Conservation (phyloP, 1,140 invertebrate species). For the Camponotus floridanus region DNA sequence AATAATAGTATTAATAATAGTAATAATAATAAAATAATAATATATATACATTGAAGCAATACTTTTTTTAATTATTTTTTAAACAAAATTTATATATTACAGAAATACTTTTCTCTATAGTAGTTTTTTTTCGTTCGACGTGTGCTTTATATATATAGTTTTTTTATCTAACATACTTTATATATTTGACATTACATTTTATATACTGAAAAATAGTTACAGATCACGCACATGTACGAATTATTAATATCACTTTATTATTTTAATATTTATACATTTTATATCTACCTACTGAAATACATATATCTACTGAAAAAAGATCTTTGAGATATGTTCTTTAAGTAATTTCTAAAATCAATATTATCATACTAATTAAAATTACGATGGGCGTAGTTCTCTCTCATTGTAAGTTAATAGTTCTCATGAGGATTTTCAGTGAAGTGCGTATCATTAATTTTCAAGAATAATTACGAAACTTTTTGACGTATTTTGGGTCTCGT, state of each 20-base stretch:
- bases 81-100: too few species aligned
- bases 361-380: slow-evolving; percentile 16
- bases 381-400: not conserved
- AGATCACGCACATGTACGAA: too few species aligned
- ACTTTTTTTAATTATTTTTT: too few species aligned
- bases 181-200: too few species aligned
- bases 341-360: not conserved
- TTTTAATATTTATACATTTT: not conserved
- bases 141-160: too few species aligned
- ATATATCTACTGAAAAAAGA: not conserved
- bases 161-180: too few species aligned
- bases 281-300: not conserved
- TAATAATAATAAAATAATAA: too few species aligned
- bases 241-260: not conserved
- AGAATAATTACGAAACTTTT: slow-evolving; percentile 42
- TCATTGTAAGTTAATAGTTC: not conserved
- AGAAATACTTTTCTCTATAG: too few species aligned
- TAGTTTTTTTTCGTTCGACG: too few species aligned
- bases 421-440: not conserved
- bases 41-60: too few species aligned
- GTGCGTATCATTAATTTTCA: slow-evolving; percentile 44
- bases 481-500: slow-evolving; percentile 8
- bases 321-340: not conserved
- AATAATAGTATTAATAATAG: too few species aligned
- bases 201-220: too few species aligned